phyloP scores from a whole-genome alignment of 2,113 vertebrate genomes.

The Nematolebias whitei region DNA sequence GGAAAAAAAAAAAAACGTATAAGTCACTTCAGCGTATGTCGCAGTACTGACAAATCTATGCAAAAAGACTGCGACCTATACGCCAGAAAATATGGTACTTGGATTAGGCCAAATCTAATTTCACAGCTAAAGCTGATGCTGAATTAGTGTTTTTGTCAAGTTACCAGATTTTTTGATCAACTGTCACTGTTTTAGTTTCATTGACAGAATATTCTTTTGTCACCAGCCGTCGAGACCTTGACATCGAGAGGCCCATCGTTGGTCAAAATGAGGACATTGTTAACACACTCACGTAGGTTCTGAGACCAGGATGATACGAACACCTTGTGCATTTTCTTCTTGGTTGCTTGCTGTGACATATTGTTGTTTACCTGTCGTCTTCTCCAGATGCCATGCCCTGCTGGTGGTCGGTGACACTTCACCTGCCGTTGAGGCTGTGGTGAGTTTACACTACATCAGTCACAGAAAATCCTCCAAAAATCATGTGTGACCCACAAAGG shows the following conservation, averaged over 20 bases:
- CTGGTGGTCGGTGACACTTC: slow-evolving; percentile 96
- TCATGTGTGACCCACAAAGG: too few species aligned
- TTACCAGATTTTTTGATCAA: neutral
- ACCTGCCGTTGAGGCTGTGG: slow-evolving; percentile 95
- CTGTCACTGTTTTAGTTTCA: neutral
- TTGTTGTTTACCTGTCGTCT: neutral
- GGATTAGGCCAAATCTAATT: neutral
- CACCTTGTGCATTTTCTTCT: too few species aligned
- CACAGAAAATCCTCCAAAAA: neutral
- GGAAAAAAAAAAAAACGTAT: too few species aligned
- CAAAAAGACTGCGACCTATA: too few species aligned
- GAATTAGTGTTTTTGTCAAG: neutral
- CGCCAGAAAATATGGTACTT: too few species aligned
- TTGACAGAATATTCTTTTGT: slow-evolving; percentile 16
- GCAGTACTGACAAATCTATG: too few species aligned
- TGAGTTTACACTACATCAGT: slow-evolving; percentile 70
- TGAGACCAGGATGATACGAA: neutral
- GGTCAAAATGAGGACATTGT: slow-evolving; percentile 85
- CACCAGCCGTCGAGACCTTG: slow-evolving; percentile 90
- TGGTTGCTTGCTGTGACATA: neutral
- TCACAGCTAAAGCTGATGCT: neutral
- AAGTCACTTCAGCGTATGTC: too few species aligned
- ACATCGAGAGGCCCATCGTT: slow-evolving; percentile 89
- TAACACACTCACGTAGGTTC: slow-evolving; percentile 91
- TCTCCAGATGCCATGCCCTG: slow-evolving; percentile 87